Evolutionary conservation across 2,888 invertebrate genomes (phyloP).

Genomic region (Lasioglossum villosulum): DNA sequence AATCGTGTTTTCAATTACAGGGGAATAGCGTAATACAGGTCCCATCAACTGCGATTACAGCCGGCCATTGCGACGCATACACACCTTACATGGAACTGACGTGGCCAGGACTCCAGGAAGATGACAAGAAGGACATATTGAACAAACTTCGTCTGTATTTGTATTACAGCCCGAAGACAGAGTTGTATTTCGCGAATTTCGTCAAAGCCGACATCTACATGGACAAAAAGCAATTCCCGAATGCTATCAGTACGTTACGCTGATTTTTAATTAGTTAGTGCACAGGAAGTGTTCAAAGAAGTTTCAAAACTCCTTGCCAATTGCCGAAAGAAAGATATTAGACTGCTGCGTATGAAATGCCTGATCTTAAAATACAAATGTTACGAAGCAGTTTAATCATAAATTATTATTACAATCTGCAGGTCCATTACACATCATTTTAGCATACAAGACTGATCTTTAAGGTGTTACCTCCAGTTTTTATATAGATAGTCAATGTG

Average conservation of each 20-base stretch:
- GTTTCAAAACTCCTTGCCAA: neutral
- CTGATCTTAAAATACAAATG: neutral
- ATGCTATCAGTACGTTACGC: neutral
- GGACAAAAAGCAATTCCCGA: rapidly evolving
- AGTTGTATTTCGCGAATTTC: neutral
- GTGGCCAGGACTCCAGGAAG: neutral
- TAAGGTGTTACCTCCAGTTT: no score
- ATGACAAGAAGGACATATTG: neutral
- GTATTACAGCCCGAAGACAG: neutral
- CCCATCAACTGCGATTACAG: neutral
- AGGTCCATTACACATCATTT: no score
- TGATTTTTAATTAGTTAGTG: neutral
- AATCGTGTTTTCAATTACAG: neutral
- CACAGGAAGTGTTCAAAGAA: neutral
- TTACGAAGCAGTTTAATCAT: neutral
- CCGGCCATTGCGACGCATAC: neutral
- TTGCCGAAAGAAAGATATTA: no score
- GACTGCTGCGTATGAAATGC: no score
- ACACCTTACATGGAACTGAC: neutral
- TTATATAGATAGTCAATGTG: neutral
- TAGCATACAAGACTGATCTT: no score
- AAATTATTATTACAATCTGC: no score
- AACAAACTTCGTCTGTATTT: neutral
- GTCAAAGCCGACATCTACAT: neutral
- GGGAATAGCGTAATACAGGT: neutral